These are phyloP conservation scores for Tragelaphus imberbis DNA, from an alignment of 2,113 vertebrate species.

Conservation along the genomic window DNA sequence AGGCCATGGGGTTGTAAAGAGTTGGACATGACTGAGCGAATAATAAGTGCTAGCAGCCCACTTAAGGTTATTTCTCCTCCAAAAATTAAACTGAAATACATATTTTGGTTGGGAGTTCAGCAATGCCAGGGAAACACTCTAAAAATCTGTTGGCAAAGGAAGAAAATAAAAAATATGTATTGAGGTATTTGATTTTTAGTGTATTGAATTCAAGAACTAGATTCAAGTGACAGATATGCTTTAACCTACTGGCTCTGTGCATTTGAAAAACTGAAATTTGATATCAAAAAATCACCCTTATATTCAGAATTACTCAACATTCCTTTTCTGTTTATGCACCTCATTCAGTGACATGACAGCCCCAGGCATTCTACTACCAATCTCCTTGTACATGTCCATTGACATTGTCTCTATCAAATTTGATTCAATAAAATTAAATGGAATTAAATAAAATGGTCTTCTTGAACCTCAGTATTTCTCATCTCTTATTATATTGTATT, in stretches of 20 bases:
- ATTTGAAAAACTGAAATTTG: slow-evolving; percentile 57
- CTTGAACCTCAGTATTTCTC: slow-evolving; percentile 65
- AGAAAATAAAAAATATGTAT: not conserved
- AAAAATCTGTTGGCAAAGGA: not conserved
- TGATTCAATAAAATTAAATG: slow-evolving; percentile 68
- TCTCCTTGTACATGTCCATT: slow-evolving; percentile 41
- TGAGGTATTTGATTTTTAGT: not conserved
- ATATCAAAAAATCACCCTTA: slow-evolving; percentile 53
- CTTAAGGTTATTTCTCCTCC: not conserved
- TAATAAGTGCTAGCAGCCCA: not conserved
- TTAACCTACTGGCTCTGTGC: slow-evolving; percentile 23
- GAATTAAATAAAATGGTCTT: slow-evolving; percentile 74
- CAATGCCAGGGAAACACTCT: slow-evolving; percentile 3
- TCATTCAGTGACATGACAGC: slow-evolving; percentile 58
- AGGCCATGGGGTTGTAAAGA: not conserved
- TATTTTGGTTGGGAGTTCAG: not conserved
- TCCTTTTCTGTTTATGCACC: slow-evolving; percentile 61
- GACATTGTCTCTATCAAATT: slow-evolving; percentile 72
- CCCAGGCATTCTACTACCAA: slow-evolving; percentile 57
- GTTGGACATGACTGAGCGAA: not conserved
- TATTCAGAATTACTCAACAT: slow-evolving; percentile 45
- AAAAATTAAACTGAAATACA: slow-evolving; percentile 20
- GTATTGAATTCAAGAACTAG: slow-evolving; percentile 4
- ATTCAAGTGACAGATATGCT: slow-evolving; percentile 16
- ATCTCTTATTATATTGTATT: slow-evolving; percentile 68